Evolutionary conservation across 92 coral and sea anemone genomes (phyloP).

Genomic region (Hydrozoanthus gracilis): DNA sequence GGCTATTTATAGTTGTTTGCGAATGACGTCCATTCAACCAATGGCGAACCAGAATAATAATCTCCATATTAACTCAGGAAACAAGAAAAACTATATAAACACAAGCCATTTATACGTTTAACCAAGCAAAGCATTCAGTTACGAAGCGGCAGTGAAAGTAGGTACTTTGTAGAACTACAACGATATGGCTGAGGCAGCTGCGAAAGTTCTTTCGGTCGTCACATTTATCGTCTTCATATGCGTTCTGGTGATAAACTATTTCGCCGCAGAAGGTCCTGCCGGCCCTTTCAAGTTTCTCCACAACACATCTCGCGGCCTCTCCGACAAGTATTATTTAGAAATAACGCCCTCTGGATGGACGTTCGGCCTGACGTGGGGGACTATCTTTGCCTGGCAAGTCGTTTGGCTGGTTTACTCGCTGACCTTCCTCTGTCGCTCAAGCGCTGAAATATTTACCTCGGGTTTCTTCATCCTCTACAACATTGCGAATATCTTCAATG

Average conservation of each 20-base stretch:
- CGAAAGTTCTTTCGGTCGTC: slow-evolving; percentile 1
- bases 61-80: not conserved
- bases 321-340: slow-evolving; percentile 65
- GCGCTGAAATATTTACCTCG: slow-evolving; percentile 60
- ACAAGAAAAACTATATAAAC: not conserved
- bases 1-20: not conserved
- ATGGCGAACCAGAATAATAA: not conserved
- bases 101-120: not conserved
- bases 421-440: slow-evolving; percentile 70
- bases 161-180: not conserved
- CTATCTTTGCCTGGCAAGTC: slow-evolving; percentile 85
- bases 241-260: slow-evolving; percentile 53
- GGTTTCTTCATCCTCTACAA: slow-evolving; percentile 60
- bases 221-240: slow-evolving; percentile 25
- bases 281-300: slow-evolving; percentile 58
- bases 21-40: not conserved
- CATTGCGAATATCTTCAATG: slow-evolving; percentile 60
- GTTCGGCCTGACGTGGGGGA: slow-evolving; percentile 84
- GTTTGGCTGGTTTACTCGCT: slow-evolving; percentile 78
- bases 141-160: too few relatives aligned
- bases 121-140: too few relatives aligned
- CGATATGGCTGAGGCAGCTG: slow-evolving; percentile 13
- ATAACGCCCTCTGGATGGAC: slow-evolving; percentile 98
- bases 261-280: slow-evolving; percentile 35
- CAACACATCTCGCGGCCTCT: slow-evolving; percentile 28